Evolutionary conservation across 2,888 invertebrate genomes (phyloP).

Genomic region (Drosophila differens): DNA sequence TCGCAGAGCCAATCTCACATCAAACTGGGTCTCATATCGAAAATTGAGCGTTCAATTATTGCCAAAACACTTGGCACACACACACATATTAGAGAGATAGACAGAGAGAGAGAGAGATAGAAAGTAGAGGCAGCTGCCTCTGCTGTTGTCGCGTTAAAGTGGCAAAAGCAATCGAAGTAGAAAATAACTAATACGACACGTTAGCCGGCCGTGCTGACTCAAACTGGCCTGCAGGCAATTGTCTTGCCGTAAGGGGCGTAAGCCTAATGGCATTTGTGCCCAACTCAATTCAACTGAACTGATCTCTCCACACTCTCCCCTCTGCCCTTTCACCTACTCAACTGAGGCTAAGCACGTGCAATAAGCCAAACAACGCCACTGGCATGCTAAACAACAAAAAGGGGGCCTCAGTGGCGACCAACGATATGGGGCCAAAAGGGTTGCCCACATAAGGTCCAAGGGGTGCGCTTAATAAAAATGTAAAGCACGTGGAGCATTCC

Average conservation of each 20-base stretch:
- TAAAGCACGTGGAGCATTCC: constrained; percentile 77
- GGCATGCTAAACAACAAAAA: constrained; percentile 76
- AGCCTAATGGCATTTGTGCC: constrained; percentile 76
- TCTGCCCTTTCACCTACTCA: constrained; percentile 20
- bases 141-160: constrained; percentile 79
- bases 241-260: constrained; percentile 61
- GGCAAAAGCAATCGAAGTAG: constrained; percentile 82
- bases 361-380: constrained; percentile 81
- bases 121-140: constrained; percentile 19
- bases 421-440: constrained; percentile 67
- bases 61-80: constrained; percentile 70
- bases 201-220: constrained; percentile 70
- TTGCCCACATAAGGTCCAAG: constrained; percentile 41
- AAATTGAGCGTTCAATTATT: constrained; percentile 78
- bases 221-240: constrained; percentile 68
- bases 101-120: background rate
- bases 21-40: constrained; percentile 66
- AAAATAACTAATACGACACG: constrained; percentile 80
- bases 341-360: constrained; percentile 72
- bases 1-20: constrained; percentile 17
- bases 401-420: constrained; percentile 14
- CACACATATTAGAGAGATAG: background rate
- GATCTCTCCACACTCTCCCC: constrained; percentile 2
- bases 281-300: constrained; percentile 30
- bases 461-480: constrained; percentile 82